These are phyloP conservation scores for Emys orbicularis DNA, from an alignment of 2,797 vertebrate genomes.

Conservation along the genomic window DNA sequence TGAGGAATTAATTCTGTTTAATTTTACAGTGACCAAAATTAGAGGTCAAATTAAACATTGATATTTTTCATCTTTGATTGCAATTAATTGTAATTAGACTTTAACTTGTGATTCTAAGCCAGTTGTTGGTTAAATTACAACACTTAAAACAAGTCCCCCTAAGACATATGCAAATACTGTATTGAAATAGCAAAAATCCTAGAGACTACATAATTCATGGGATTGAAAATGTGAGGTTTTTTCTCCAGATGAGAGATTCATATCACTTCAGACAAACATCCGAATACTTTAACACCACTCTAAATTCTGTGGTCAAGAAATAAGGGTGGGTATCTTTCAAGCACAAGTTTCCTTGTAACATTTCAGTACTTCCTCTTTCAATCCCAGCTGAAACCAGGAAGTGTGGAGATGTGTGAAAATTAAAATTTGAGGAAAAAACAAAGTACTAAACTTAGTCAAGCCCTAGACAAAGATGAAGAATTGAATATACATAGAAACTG, in stretches of 20 bases:
- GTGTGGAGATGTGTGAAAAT: background rate
- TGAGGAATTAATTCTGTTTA: background rate
- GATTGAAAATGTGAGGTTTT: background rate
- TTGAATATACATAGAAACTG: background rate
- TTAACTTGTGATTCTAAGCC: background rate
- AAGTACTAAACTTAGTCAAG: background rate
- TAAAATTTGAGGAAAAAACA: conserved; percentile 23
- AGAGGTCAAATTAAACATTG: background rate
- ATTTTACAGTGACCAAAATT: background rate
- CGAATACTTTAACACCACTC: background rate
- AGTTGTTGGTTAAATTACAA: background rate
- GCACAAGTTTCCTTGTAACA: fast-evolving
- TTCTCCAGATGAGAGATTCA: background rate
- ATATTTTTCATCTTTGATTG: background rate
- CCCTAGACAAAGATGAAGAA: background rate
- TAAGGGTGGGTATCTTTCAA: background rate
- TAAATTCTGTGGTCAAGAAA: background rate
- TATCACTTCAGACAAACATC: background rate
- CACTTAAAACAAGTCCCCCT: background rate
- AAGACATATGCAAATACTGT: background rate
- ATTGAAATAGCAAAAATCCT: background rate
- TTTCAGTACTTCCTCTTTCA: background rate
- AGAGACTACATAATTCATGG: background rate
- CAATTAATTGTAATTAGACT: background rate
- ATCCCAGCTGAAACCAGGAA: conserved; percentile 33